phyloP scores from a whole-genome alignment of 2,888 invertebrate species.

The Drosophila buzzatii region DNA sequence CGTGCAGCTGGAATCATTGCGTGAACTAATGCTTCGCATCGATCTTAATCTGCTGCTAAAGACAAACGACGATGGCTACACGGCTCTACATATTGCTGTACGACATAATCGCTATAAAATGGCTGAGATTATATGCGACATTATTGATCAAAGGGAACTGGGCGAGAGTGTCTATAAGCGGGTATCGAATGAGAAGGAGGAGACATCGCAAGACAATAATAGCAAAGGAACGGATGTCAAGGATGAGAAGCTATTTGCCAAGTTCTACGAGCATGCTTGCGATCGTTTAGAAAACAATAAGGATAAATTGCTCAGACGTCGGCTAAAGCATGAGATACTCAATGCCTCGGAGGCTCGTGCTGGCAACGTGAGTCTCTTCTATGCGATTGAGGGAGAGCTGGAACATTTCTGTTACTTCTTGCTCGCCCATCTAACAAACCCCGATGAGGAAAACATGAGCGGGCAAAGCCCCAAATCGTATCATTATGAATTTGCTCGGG shows the following conservation, averaged over 20 bases:
- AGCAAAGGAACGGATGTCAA: constrained; percentile 2
- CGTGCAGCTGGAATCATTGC: constrained; percentile 62
- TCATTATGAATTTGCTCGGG: constrained; percentile 74
- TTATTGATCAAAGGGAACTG: constrained; percentile 71
- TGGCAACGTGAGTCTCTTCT: constrained; percentile 79
- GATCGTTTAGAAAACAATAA: constrained; percentile 51
- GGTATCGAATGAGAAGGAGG: constrained; percentile 3
- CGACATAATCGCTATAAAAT: constrained; percentile 74
- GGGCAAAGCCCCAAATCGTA: constrained; percentile 79
- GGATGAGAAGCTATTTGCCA: constrained; percentile 53
- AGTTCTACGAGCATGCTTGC: constrained; percentile 67
- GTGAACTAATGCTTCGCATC: constrained; percentile 66
- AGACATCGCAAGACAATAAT: not conserved
- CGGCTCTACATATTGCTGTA: constrained; percentile 80
- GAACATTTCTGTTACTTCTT: constrained; percentile 82
- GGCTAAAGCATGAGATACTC: constrained; percentile 67
- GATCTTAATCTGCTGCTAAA: constrained; percentile 71
- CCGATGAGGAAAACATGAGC: constrained; percentile 77
- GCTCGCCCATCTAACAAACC: constrained; percentile 81
- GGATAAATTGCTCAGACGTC: constrained; percentile 25
- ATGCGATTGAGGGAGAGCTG: constrained; percentile 77
- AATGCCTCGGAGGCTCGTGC: constrained; percentile 78
- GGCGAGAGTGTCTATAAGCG: constrained; percentile 56
- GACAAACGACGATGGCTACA: constrained; percentile 82
- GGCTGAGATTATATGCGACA: constrained; percentile 77